Conservation (phyloP, 2,113 vertebrate genomes). For the Athene noctua region DNA sequence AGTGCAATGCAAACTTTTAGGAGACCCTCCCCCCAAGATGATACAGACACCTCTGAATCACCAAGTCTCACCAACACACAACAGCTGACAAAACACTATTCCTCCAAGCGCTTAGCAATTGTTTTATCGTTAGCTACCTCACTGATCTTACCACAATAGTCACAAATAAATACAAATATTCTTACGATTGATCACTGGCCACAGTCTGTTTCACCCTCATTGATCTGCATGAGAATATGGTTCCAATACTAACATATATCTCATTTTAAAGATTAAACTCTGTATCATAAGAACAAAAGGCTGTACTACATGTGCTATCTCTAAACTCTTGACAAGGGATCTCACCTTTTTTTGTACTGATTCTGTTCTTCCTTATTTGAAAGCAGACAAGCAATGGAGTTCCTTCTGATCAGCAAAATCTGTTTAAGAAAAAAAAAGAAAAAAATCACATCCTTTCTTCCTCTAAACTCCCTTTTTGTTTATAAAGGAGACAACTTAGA, state of each 20-base stretch:
- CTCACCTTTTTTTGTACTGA: not conserved
- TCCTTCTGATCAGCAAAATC: constrained; percentile 65
- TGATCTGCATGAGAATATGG: not conserved
- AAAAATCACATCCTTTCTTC: not conserved
- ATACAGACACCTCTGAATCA: not conserved
- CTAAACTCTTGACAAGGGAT: constrained; percentile 55
- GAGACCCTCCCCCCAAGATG: not conserved
- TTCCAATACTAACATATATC: not conserved
- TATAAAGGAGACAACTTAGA: constrained; percentile 7
- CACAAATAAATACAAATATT: not conserved
- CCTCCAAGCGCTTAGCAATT: not conserved
- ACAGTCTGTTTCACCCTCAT: not conserved
- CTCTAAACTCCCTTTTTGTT: constrained; percentile 16
- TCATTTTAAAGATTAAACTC: not conserved
- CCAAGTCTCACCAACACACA: not conserved
- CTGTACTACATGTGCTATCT: not conserved
- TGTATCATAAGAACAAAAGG: not conserved
- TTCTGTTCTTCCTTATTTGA: not conserved
- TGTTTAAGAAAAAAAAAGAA: not conserved
- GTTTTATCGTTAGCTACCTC: not conserved
- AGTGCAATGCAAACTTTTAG: not conserved
- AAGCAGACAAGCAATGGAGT: constrained; percentile 34
- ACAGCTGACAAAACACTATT: not conserved
- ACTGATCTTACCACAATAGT: not conserved
- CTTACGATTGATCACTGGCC: not conserved